These are phyloP conservation scores for Zootoca vivipara DNA, from an alignment of 2,113 vertebrate genomes.

Conservation along the genomic window DNA sequence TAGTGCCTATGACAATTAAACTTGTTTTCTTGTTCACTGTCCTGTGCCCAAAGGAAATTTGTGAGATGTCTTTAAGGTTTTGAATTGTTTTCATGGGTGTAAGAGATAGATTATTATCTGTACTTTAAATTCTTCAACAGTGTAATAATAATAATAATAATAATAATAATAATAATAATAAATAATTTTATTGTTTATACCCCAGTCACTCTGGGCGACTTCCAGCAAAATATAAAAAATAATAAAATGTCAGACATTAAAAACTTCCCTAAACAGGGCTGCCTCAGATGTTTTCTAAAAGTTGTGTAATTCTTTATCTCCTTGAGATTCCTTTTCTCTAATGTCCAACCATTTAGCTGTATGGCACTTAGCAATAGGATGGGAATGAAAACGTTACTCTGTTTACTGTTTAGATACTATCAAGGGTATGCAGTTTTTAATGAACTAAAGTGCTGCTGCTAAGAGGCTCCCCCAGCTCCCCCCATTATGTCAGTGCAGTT, in stretches of 20 bases:
- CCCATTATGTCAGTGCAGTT: background rate
- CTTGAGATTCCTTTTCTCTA: too few relatives aligned
- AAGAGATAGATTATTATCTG: background rate
- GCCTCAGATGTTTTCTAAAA: too few relatives aligned
- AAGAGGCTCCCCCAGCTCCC: background rate
- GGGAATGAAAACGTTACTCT: too few relatives aligned
- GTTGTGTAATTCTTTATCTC: too few relatives aligned
- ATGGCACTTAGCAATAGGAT: too few relatives aligned
- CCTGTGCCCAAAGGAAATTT: background rate
- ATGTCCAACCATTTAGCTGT: too few relatives aligned
- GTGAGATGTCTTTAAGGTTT: background rate
- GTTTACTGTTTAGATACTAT: background rate
- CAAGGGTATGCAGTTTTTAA: background rate
- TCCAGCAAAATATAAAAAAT: too few relatives aligned
- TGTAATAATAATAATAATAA: background rate
- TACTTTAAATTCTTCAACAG: background rate
- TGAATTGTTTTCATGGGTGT: background rate
- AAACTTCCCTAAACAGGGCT: background rate
- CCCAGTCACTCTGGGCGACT: too few relatives aligned
- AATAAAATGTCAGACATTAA: background rate
- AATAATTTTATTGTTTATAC: too few relatives aligned
- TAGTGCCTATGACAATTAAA: background rate
- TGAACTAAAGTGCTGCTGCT: background rate
- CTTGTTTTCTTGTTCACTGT: background rate
- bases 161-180: too few relatives aligned